phyloP scores from a whole-genome alignment of 2,888 invertebrate species.

The Pecten maximus region DNA sequence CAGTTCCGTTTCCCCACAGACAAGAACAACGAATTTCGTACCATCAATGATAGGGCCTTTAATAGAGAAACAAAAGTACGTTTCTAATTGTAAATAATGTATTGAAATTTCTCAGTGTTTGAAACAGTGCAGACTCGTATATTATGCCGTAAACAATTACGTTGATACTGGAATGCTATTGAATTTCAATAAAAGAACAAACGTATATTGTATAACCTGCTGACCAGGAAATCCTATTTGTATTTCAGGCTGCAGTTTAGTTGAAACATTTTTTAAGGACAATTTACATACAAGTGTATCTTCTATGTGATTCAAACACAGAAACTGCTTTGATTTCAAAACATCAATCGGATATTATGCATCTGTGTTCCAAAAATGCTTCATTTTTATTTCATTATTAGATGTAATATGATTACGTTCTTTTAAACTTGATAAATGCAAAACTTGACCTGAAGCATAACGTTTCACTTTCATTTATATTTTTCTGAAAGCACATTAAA shows the following conservation, averaged over 20 bases:
- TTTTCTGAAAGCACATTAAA: background rate
- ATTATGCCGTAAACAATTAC: background rate
- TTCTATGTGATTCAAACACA: background rate
- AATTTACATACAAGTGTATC: background rate
- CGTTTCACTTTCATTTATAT: background rate
- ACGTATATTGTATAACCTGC: background rate
- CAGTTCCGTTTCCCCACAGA: background rate
- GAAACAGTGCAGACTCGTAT: conserved; percentile 13
- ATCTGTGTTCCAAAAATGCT: background rate
- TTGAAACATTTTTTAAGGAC: background rate
- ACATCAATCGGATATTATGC: background rate
- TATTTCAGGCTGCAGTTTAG: background rate
- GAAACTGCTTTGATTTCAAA: background rate
- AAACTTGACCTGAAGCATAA: background rate
- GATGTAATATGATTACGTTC: background rate
- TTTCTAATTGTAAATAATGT: conserved; percentile 28
- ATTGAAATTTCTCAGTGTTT: background rate
- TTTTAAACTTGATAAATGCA: background rate
- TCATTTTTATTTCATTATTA: background rate
- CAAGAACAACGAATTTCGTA: background rate
- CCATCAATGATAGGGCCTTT: background rate
- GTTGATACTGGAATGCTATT: background rate
- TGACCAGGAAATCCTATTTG: background rate
- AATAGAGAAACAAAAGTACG: background rate
- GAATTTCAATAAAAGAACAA: background rate